Conservation (phyloP, 2,797 vertebrate species). For the Sebastes taczanowskii region DNA sequence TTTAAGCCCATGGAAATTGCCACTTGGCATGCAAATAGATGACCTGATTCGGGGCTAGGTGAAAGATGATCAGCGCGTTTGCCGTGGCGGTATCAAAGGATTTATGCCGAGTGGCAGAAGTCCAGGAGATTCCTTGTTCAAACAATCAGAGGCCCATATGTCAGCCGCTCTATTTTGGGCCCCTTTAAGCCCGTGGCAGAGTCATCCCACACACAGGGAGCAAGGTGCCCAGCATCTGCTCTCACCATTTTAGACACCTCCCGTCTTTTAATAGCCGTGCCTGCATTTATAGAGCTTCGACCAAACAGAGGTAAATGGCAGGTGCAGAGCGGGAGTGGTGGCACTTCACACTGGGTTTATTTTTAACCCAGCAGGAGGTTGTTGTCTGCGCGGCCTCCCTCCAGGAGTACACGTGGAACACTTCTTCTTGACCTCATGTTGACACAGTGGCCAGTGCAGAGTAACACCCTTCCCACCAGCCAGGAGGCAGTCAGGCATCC, state of each 20-base stretch:
- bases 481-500: slow-evolving; percentile 53
- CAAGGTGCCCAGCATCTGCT: slow-evolving; percentile 84
- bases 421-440: slow-evolving; percentile 77
- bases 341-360: slow-evolving; percentile 78
- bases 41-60: slow-evolving; percentile 66
- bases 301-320: slow-evolving; percentile 79
- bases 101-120: slow-evolving; percentile 76
- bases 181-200: slow-evolving; percentile 72
- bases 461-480: slow-evolving; percentile 53
- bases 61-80: slow-evolving; percentile 75
- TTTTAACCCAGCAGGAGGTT: slow-evolving; percentile 73
- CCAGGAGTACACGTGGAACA: slow-evolving; percentile 64
- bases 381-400: slow-evolving; percentile 51
- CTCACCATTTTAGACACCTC: slow-evolving; percentile 77
- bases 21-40: slow-evolving; percentile 68
- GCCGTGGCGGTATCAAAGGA: slow-evolving; percentile 73
- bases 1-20: slow-evolving; percentile 73
- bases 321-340: slow-evolving; percentile 69
- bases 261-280: slow-evolving; percentile 79
- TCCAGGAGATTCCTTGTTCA: slow-evolving; percentile 83
- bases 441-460: slow-evolving; percentile 69
- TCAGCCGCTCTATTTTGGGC: slow-evolving; percentile 82
- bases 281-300: slow-evolving; percentile 75
- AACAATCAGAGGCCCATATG: slow-evolving; percentile 85
- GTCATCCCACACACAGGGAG: slow-evolving; percentile 76